Evolutionary conservation across 2,888 invertebrate species (phyloP).

Genomic region (Acutogordius australiensis): DNA sequence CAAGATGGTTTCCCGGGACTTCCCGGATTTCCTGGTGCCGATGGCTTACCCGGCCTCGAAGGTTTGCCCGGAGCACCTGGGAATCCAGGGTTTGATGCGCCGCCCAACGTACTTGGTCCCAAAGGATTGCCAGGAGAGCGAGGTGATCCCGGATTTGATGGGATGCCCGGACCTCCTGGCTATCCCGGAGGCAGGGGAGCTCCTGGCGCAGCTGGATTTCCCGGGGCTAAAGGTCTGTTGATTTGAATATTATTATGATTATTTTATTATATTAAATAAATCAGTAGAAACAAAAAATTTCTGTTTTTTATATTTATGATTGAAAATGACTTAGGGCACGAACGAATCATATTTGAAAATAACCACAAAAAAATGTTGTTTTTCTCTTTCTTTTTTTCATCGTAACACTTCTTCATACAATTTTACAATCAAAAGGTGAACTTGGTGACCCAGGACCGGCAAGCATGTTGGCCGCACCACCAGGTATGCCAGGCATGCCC

Average conservation of each 20-base stretch:
- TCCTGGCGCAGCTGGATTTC: too few species aligned
- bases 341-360: too few species aligned
- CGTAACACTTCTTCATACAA: background rate
- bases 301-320: too few species aligned
- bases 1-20: constrained; percentile 47
- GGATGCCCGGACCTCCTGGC: constrained; percentile 15
- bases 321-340: too few species aligned
- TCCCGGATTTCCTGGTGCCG: constrained; percentile 44
- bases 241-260: too few species aligned
- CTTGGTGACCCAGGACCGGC: constrained; percentile 5
- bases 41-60: background rate
- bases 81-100: background rate
- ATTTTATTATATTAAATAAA: too few species aligned
- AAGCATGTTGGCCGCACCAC: background rate
- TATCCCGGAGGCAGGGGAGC: constrained; percentile 27
- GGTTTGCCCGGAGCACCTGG: constrained; percentile 14
- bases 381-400: too few species aligned
- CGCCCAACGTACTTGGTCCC: background rate
- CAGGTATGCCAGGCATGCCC: constrained; percentile 15
- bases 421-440: background rate
- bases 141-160: constrained; percentile 12
- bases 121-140: background rate
- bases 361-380: too few species aligned
- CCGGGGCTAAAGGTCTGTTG: too few species aligned
- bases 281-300: too few species aligned